phyloP scores from a whole-genome alignment of 2,888 invertebrate species.

The Spodoptera littoralis region DNA sequence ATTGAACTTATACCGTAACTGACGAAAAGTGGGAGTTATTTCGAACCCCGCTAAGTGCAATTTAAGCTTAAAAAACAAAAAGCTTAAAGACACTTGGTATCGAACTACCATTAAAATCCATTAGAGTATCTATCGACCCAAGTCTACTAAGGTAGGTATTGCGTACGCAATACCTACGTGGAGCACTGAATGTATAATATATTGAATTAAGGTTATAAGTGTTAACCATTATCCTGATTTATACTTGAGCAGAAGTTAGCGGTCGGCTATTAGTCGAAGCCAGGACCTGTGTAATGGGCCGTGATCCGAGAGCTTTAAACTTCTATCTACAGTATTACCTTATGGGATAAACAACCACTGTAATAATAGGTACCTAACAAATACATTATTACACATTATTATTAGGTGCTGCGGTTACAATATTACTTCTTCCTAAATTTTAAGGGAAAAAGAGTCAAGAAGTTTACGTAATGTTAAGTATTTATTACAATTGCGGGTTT shows the following conservation, averaged over 20 bases:
- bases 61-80: too few relatives aligned
- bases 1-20: too few relatives aligned
- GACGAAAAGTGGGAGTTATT: too few relatives aligned
- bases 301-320: constrained; percentile 62
- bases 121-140: too few relatives aligned
- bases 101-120: too few relatives aligned
- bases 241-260: constrained; percentile 64
- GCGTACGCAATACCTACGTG: constrained; percentile 20
- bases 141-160: too few relatives aligned
- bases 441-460: too few relatives aligned
- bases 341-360: constrained; percentile 49
- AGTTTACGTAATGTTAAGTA: constrained; percentile 3
- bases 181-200: constrained; percentile 41
- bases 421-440: too few relatives aligned
- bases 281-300: constrained; percentile 67
- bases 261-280: constrained; percentile 65
- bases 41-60: too few relatives aligned
- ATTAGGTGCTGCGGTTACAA: too few relatives aligned
- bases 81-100: too few relatives aligned
- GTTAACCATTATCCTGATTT: constrained; percentile 63
- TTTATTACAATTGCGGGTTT: constrained; percentile 37
- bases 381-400: constrained; percentile 10
- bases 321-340: constrained; percentile 54
- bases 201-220: constrained; percentile 60
- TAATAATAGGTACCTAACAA: constrained; percentile 29